Percentiles rank a stretch among this genome's conserved stretches.
phyloP scores from a whole-genome alignment of 1,140 invertebrate species.

The Tenebrio molitor region DNA sequence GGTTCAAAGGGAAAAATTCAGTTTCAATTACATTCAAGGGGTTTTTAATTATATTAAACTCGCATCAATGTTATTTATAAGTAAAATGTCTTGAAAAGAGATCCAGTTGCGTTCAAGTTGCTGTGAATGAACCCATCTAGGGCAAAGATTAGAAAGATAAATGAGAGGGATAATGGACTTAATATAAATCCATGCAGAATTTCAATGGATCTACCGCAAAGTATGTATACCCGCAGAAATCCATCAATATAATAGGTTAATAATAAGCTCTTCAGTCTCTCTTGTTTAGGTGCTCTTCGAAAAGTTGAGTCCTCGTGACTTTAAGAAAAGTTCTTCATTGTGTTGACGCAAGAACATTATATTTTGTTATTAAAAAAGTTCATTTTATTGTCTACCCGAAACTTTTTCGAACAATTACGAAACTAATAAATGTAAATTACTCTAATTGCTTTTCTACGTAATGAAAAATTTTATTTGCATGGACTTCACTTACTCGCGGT shows the following conservation, averaged over 20 bases:
- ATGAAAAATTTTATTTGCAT: no score
- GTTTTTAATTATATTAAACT: conserved; percentile 21
- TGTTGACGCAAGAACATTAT: not conserved
- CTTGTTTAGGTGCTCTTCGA: conserved; percentile 3
- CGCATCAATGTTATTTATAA: conserved; percentile 20
- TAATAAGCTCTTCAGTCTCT: conserved; percentile 23
- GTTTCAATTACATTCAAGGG: conserved; percentile 25
- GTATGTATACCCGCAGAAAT: conserved; percentile 6
- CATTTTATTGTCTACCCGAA: not conserved
- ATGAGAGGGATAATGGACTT: conserved; percentile 10
- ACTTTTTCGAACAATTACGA: conserved; percentile 3
- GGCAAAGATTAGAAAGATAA: conserved; percentile 25
- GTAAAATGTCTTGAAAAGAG: not conserved
- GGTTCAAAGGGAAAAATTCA: conserved; percentile 11
- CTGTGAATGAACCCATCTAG: not conserved
- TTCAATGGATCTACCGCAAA: conserved; percentile 10
- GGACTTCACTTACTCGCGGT: no score
- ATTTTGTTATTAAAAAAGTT: conserved; percentile 36
- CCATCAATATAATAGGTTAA: conserved; percentile 30
- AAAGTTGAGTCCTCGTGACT: conserved; percentile 23
- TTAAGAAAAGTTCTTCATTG: conserved; percentile 3
- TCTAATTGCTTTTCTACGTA: conserved; percentile 11
- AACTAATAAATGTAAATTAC: conserved; percentile 7
- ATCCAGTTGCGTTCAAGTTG: not conserved
- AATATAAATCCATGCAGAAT: conserved; percentile 1